phyloP scores from a whole-genome alignment of 2,888 invertebrate species.

The Melinaea marsaeus region DNA sequence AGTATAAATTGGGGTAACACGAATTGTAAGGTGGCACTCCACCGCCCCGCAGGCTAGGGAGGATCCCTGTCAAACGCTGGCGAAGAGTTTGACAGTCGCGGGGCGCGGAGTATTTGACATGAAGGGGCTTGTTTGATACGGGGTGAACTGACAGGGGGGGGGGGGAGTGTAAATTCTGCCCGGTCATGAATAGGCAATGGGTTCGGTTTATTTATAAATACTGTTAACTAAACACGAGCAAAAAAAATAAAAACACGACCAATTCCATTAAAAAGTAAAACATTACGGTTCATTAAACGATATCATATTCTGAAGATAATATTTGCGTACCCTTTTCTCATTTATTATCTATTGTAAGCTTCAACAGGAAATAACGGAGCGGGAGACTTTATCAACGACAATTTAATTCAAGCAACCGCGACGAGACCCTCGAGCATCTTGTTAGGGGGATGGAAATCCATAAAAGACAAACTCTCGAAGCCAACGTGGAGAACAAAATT shows the following conservation, averaged over 20 bases:
- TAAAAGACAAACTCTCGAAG: constrained; percentile 63
- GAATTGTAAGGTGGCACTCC: constrained; percentile 61
- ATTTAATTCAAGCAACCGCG: constrained; percentile 72
- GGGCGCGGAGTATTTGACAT: constrained; percentile 78
- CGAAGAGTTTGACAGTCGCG: constrained; percentile 79
- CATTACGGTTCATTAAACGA: not conserved
- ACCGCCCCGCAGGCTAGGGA: constrained; percentile 71
- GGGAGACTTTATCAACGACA: constrained; percentile 69
- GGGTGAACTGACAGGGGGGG: constrained; percentile 63
- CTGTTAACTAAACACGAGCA: constrained; percentile 68
- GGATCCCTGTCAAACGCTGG: constrained; percentile 78
- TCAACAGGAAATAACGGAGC: constrained; percentile 54
- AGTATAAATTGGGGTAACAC: constrained; percentile 33
- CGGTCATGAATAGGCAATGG: constrained; percentile 79
- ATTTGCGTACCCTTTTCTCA: constrained; percentile 30
- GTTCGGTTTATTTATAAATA: constrained; percentile 77
- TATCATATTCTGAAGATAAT: constrained; percentile 13
- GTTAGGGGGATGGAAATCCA: constrained; percentile 74
- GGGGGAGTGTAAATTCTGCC: constrained; percentile 66
- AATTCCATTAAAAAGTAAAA: not conserved
- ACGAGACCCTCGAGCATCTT: constrained; percentile 65
- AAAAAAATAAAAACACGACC: constrained; percentile 44
- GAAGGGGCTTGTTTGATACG: constrained; percentile 78
- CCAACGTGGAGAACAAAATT: constrained; percentile 67
- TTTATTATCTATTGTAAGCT: constrained; percentile 38